Percentiles rank a stretch among this genome's conserved stretches.
Evolutionary conservation across 2,797 vertebrate genomes (phyloP).

Genomic region (Graptemys geographica): DNA sequence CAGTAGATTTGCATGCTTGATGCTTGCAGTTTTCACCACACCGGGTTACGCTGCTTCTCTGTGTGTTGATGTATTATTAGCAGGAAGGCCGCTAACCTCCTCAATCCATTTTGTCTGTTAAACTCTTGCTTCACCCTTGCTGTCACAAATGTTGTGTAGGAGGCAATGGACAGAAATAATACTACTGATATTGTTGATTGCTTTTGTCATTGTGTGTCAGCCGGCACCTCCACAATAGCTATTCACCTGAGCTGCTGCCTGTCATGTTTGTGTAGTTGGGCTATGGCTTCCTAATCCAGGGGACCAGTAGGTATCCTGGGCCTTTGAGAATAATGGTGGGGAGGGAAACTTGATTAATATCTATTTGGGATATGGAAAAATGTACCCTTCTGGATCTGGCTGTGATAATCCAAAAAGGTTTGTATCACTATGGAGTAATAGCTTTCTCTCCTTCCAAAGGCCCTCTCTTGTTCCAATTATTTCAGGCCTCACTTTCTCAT

Average conservation of each 20-base stretch:
- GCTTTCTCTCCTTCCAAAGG: not conserved
- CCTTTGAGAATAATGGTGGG: not conserved
- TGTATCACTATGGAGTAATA: not conserved
- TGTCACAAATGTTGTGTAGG: rapidly evolving
- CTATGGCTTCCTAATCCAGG: not conserved
- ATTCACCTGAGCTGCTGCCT: not conserved
- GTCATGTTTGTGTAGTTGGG: rapidly evolving
- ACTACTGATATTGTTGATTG: rapidly evolving
- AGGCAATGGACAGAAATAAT: not conserved
- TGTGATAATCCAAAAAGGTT: rapidly evolving
- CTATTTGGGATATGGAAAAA: not conserved
- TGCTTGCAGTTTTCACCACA: rapidly evolving
- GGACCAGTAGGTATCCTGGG: not conserved
- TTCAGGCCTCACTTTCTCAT: not conserved
- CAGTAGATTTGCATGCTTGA: not conserved
- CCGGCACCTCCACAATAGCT: not conserved
- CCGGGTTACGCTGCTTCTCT: not conserved
- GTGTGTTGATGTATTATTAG: not conserved
- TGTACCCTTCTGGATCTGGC: rapidly evolving
- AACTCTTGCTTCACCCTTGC: not conserved
- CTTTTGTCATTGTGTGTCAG: not conserved
- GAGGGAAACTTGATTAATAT: not conserved
- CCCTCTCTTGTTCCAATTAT: rapidly evolving
- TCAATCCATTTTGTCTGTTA: not conserved
- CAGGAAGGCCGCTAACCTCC: not conserved